phyloP scores from a whole-genome alignment of 2,113 vertebrate species.

The Nycticorax nycticorax region DNA sequence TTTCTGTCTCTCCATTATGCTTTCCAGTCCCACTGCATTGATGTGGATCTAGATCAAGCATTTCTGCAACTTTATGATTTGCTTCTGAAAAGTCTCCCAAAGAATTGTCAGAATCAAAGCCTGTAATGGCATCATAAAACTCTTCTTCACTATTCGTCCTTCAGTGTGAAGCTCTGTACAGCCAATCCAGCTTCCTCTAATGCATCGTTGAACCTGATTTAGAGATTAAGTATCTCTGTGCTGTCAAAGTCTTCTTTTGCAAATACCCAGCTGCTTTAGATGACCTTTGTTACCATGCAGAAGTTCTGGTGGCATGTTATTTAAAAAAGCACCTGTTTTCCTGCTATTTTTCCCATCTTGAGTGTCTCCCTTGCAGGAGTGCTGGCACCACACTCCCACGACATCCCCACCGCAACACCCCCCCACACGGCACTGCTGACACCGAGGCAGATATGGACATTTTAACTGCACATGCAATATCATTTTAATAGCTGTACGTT shows the following conservation, averaged over 20 bases:
- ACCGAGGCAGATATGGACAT: neutral
- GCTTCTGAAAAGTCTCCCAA: too few species aligned
- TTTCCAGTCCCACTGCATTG: slow-evolving; percentile 64
- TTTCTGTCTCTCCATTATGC: slow-evolving; percentile 78
- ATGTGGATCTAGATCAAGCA: slow-evolving; percentile 70
- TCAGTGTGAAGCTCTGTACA: slow-evolving; percentile 17
- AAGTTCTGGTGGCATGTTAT: too few species aligned
- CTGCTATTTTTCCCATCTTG: too few species aligned
- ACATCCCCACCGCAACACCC: too few species aligned
- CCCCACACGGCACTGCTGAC: too few species aligned
- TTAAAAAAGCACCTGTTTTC: too few species aligned
- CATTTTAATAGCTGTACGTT: neutral
- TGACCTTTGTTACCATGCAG: neutral
- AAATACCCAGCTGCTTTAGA: neutral
- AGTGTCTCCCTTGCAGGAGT: too few species aligned
- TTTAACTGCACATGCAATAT: neutral
- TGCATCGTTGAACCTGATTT: neutral
- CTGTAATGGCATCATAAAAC: slow-evolving; percentile 96
- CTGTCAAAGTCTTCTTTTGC: neutral
- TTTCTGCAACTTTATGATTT: slow-evolving; percentile 80
- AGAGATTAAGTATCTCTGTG: neutral
- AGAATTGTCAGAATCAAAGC: neutral
- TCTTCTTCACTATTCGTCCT: slow-evolving; percentile 96
- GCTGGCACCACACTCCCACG: too few species aligned
- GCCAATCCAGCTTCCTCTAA: slow-evolving; percentile 28